A percentile compares a stretch with the other conserved stretches of the same genome.
These are phyloP conservation scores for Callaeas wilsoni DNA, from an alignment of 2,113 vertebrate species.

Conservation along the genomic window DNA sequence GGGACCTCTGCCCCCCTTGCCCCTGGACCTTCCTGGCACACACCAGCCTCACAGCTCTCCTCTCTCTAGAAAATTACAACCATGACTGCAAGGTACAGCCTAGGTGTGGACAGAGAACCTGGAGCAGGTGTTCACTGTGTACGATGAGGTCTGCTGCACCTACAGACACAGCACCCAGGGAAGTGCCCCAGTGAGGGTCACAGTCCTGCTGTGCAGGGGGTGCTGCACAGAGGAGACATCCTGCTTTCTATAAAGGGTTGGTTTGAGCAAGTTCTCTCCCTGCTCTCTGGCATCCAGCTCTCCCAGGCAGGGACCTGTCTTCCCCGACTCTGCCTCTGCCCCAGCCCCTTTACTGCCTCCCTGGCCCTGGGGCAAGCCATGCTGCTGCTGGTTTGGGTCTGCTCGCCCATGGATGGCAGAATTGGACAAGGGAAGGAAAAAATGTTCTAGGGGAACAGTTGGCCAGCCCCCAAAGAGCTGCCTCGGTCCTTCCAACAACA, in stretches of 20 bases:
- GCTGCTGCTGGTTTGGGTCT: neutral
- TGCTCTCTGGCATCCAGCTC: neutral
- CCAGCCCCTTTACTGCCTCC: neutral
- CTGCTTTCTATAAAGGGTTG: neutral
- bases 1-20: neutral
- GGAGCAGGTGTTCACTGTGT: slow-evolving; percentile 85
- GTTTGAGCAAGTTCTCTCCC: neutral
- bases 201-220: neutral
- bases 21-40: neutral
- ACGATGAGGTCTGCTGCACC: slow-evolving; percentile 81
- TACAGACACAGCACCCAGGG: neutral
- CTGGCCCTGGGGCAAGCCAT: neutral
- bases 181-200: neutral
- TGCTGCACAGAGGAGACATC: neutral
- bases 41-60: neutral
- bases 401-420: neutral
- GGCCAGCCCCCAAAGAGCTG: neutral
- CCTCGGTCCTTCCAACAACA: neutral
- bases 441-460: neutral
- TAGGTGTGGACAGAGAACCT: slow-evolving; percentile 86
- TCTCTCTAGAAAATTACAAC: slow-evolving; percentile 82
- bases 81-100: slow-evolving; percentile 82
- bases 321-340: neutral
- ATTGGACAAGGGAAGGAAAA: neutral
- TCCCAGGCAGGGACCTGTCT: neutral